Conservation (phyloP, 2,113 vertebrate genomes). For the Panthera leo region DNA sequence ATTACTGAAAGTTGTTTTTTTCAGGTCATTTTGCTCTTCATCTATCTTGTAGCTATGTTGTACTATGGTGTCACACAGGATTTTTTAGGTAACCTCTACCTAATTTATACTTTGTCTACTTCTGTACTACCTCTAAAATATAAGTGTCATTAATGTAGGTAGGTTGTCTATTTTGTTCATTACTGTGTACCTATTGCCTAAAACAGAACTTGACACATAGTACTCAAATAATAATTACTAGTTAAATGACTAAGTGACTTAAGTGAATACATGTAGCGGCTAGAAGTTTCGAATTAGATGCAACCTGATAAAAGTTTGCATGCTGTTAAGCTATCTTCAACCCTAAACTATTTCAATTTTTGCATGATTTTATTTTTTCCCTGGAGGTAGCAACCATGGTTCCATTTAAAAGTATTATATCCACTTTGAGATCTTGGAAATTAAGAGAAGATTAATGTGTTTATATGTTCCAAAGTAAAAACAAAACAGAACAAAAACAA, state of each 20-base stretch:
- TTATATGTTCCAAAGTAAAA: background rate
- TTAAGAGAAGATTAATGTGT: background rate
- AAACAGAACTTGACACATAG: background rate
- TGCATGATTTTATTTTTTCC: background rate
- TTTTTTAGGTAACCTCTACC: background rate
- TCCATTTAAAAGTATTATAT: background rate
- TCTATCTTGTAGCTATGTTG: background rate
- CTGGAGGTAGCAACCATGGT: background rate
- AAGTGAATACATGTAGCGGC: background rate
- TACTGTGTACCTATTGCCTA: background rate
- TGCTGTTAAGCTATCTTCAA: background rate
- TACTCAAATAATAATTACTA: background rate
- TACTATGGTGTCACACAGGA: background rate
- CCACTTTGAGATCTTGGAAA: background rate
- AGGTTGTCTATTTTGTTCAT: background rate
- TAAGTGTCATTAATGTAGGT: background rate
- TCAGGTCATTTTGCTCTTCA: background rate
- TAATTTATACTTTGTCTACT: background rate
- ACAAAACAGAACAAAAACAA: background rate
- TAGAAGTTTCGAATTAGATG: background rate
- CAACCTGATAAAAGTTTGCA: background rate
- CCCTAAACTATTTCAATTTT: background rate
- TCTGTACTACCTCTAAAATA: background rate
- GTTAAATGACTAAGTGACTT: background rate
- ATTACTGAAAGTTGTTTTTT: background rate